Evolutionary conservation across 2,797 vertebrate genomes (phyloP).

Genomic region (Otus scops): DNA sequence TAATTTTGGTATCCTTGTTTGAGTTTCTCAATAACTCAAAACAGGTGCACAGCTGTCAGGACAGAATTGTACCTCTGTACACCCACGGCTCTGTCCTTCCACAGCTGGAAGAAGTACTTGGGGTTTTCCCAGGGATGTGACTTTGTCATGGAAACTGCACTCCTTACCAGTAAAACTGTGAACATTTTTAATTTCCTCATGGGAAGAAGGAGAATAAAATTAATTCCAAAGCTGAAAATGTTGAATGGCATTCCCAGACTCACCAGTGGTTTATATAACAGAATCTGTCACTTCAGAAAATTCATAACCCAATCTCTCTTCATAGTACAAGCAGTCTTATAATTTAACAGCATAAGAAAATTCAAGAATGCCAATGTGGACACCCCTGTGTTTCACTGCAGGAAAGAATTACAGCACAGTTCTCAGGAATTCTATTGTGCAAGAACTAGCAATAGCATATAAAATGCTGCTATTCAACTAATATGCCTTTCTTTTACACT

Average conservation of each 20-base stretch:
- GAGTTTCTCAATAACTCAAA: neutral
- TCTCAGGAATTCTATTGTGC: slow-evolving; percentile 43
- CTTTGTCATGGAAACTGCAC: slow-evolving; percentile 31
- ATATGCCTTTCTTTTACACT: slow-evolving; percentile 3
- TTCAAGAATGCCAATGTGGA: slow-evolving; percentile 44
- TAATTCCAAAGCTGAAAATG: slow-evolving; percentile 42
- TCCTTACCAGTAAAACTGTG: neutral
- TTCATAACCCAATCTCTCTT: slow-evolving; percentile 30
- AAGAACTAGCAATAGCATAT: slow-evolving; percentile 12
- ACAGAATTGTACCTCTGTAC: neutral
- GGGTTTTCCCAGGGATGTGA: slow-evolving; percentile 39
- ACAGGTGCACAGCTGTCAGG: neutral
- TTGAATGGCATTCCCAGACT: slow-evolving; percentile 36
- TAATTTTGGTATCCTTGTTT: neutral
- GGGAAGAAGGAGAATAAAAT: slow-evolving; percentile 14
- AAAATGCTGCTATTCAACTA: slow-evolving; percentile 31
- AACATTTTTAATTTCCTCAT: slow-evolving; percentile 21
- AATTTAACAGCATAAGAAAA: slow-evolving; percentile 53
- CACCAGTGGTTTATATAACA: neutral
- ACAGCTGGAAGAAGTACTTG: neutral
- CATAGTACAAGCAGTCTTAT: slow-evolving; percentile 30
- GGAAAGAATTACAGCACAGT: slow-evolving; percentile 52
- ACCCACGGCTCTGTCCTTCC: neutral
- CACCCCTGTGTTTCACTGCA: slow-evolving; percentile 56
- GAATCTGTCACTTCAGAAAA: slow-evolving; percentile 22